Base-by-base conservation (phyloP, 2,888 invertebrate genomes). In the Aporophyla nigra region DNA sequence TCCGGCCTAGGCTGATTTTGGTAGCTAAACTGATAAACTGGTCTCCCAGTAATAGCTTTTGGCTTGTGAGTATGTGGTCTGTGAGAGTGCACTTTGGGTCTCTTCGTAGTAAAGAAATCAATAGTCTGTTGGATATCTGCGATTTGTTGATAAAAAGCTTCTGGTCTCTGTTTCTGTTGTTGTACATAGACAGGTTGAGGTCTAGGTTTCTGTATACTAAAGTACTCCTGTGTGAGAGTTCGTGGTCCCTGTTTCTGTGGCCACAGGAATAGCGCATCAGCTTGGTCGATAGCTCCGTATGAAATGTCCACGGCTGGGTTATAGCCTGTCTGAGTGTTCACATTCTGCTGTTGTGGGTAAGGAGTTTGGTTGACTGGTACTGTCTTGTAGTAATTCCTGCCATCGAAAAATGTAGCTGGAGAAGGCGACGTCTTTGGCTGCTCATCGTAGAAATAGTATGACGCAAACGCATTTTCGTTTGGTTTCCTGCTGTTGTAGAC, bases 1-100 rank as follows among this genome's bases (percentile, higher is more conserved):
- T 97, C 97, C 14, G 95, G 96, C 82, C 96, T 94, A 43, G 93
- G 93, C 16, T 97, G 97, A 0, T 97, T 97, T 90, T 98, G 97
- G 90, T 98, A 98, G 88, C 97, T 98, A 91, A 97, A 98, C 90
- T 98, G 98, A 90, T 98, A 98, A 5, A 95, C 94, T 0, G 98
- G 98, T 89, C 97, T 97, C 1, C 97, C 92, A 70, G 97, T 94
- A 24, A 95, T 93, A 19, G 97, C 93, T 89, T 97, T 97, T 12
- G 97, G 95, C 89, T 97, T 96, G 88, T 94, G 95, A 40, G 91
- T 88, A 76, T 95, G 93, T 33, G 92, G 92, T 80, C 95, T 92
- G 76, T 94, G 94, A 21, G 94, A 92, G 77, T 97, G 94, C 10
- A 95, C 84, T 79, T 97, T 97, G 24, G 97, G 97, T 71, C 97